Evolutionary conservation across 2,888 invertebrate genomes (phyloP).

Genomic region (Oxystoma pomonae): DNA sequence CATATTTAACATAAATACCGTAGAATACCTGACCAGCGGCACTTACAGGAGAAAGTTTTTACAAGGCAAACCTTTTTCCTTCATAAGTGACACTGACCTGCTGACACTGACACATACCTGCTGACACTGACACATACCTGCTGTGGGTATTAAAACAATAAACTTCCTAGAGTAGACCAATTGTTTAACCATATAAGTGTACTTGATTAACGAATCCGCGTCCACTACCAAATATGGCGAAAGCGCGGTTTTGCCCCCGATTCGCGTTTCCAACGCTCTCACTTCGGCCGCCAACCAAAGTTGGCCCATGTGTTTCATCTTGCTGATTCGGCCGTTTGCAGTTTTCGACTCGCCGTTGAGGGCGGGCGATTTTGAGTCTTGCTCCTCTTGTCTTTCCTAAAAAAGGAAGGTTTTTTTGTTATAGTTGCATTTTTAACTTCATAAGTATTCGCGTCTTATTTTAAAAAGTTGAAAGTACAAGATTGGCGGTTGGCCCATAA

Average conservation of each 20-base stretch:
- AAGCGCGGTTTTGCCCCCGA: constrained; percentile 53
- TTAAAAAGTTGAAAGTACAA: too few relatives aligned
- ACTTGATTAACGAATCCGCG: constrained; percentile 72
- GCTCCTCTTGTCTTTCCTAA: constrained; percentile 29
- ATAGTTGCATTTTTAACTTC: too few relatives aligned
- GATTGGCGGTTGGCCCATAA: too few relatives aligned
- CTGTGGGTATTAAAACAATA: constrained; percentile 81
- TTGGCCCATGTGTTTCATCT: constrained; percentile 82
- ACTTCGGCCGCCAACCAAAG: constrained; percentile 88
- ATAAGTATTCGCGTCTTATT: too few relatives aligned
- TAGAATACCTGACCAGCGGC: too few relatives aligned
- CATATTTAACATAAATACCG: too few relatives aligned
- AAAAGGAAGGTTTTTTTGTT: constrained; percentile 8
- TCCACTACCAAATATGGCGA: constrained; percentile 89
- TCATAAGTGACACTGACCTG: too few relatives aligned
- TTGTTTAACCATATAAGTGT: constrained; percentile 74
- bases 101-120: too few relatives aligned
- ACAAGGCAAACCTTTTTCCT: too few relatives aligned
- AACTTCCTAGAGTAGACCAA: constrained; percentile 79
- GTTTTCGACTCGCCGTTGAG: constrained; percentile 17
- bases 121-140: too few relatives aligned
- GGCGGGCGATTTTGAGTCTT: constrained; percentile 23
- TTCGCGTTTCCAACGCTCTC: constrained; percentile 73
- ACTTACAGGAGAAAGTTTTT: too few relatives aligned
- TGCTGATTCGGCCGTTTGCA: constrained; percentile 45